A percentile compares a stretch with the other conserved stretches of the same genome.
These are phyloP conservation scores for Theropithecus gelada DNA, from an alignment of 2,113 vertebrate genomes.

Conservation along the genomic window DNA sequence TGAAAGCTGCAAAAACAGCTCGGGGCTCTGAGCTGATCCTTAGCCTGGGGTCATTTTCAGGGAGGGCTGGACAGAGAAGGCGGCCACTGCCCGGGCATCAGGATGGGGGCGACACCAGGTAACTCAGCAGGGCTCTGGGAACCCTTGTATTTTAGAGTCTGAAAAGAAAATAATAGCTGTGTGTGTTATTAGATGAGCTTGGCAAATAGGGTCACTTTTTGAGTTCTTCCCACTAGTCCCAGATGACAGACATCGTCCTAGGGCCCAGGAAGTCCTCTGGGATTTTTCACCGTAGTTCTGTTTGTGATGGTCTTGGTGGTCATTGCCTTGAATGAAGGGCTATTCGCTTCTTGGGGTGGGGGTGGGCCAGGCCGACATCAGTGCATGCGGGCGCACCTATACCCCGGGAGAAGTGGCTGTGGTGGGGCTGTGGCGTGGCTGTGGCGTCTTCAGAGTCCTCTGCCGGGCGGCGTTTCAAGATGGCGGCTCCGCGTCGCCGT, in stretches of 20 bases:
- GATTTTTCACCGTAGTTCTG: neutral
- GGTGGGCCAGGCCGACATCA: too few species aligned
- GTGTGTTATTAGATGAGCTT: neutral
- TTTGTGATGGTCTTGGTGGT: neutral
- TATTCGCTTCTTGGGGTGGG: neutral
- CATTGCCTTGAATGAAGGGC: neutral
- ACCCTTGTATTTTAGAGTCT: neutral
- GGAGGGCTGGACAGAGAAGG: neutral
- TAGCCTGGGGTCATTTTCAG: slow-evolving; percentile 39
- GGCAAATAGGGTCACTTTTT: neutral
- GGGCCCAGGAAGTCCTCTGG: neutral
- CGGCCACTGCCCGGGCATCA: too few species aligned
- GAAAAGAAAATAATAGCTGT: neutral
- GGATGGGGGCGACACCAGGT: neutral
- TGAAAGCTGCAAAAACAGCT: slow-evolving; percentile 55
- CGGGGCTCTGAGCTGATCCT: neutral
- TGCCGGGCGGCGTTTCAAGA: fast-evolving
- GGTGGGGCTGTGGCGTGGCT: too few species aligned
- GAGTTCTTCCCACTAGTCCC: neutral
- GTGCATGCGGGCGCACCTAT: neutral
- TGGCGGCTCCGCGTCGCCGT: fast-evolving
- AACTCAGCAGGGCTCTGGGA: neutral
- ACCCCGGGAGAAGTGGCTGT: neutral
- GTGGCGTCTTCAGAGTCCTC: neutral
- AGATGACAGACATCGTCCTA: neutral